Percentiles rank a stretch among this genome's conserved stretches.
Conservation (phyloP, 2,888 invertebrate genomes). For the Cecidostiba fungosa region DNA sequence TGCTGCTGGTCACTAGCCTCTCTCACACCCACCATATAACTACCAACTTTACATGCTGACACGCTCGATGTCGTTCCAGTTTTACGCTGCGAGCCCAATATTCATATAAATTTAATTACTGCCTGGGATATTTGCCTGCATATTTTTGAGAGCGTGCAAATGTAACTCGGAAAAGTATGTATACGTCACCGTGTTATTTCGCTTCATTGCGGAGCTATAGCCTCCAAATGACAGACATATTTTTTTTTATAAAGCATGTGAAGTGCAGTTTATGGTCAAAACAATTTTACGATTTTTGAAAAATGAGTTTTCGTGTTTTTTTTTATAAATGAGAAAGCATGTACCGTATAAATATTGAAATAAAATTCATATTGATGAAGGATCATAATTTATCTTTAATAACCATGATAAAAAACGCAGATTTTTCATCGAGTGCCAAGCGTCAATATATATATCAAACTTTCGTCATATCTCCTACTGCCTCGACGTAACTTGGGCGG, state of each 20-base stretch:
- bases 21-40: background rate
- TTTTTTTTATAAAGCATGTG: no score
- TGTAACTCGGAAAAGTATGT: background rate
- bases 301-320: background rate
- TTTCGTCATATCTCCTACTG: background rate
- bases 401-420: no score
- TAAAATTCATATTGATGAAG: no score
- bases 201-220: no score
- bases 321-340: background rate
- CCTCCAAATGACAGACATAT: no score
- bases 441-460: background rate
- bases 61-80: conserved; percentile 3
- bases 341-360: background rate
- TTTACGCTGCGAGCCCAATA: background rate
- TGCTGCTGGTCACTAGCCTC: background rate
- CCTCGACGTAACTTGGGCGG: background rate
- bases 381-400: no score
- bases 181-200: background rate
- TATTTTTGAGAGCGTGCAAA: background rate
- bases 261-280: no score
- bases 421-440: background rate
- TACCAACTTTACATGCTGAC: background rate
- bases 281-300: background rate
- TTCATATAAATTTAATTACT: conserved; percentile 29
- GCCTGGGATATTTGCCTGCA: background rate